Evolutionary conservation across 1,140 invertebrate genomes (phyloP), one percentile per base, ranked within the genome.

Genomic region (Leucophenga varia): DNA sequence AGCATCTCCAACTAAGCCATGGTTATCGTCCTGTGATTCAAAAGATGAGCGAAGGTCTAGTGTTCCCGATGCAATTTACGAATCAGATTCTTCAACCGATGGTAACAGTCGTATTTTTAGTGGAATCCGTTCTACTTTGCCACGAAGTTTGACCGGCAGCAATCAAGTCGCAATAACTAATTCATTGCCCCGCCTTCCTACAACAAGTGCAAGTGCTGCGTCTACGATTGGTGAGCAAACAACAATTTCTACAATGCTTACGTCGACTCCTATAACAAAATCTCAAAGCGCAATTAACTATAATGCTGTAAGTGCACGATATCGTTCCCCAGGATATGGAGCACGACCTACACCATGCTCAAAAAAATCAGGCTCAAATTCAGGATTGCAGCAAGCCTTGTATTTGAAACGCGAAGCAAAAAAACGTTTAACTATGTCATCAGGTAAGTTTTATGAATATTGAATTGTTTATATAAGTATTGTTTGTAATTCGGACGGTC

Each of bases 241-340:
- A 25, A 25, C 72, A n/a, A n/a, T n/a, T n/a, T n/a, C n/a, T 10
- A 10, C 22, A 25, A 25, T 25, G 22, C 22, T 67, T 1, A 76
- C 79, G 49, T 78, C 77, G 60, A 78, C 81, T 22, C 65, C 79
- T 51, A 83, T 89, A 67, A 82, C 86, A 54, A 87, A 88, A 60
- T 82, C 84, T 0, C 84, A 87, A 56, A 86, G 82, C 50, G 79
- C 84, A 34, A 84, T 64, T 78, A 86, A 59, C 81, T 85, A 56
- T 38, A 82, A 81, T 49, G 89, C 90, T 3, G 91, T 92, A 61
- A 92, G 89, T 20, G 91, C 91, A 3, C 76, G 91, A 2, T 93
- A 94, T 65, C 77, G 91, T 2, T 89, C 91, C 0, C 90, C 90
- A 0, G 90, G 91, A 0, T 87, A 90, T 73, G 64, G 64, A 12